Evolutionary conservation across 2,888 invertebrate species (phyloP), one percentile per base, ranked within the genome.

Genomic region (Scaptomyza cyrtandrae): DNA sequence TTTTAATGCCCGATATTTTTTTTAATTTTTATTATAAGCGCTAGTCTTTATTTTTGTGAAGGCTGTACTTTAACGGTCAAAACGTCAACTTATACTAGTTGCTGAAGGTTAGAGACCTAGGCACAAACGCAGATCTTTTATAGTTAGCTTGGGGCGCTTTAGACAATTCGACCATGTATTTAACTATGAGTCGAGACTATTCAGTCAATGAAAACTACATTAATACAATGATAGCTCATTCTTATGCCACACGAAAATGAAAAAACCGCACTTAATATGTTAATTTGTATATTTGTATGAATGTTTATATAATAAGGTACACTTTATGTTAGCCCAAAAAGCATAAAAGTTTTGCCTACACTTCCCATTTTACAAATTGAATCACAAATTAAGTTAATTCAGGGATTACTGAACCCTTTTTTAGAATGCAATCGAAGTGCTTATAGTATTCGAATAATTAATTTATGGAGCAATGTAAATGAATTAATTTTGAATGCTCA

Each of bases 41-140:
- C 35, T 55, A 41, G 49, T 56, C 44, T 66, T 56, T 16, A 60
- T 37, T 1, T 37, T 53, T 59, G n/a, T 45, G 73, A 79, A 79
- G 79, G 79, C 65, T 78, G 63, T 52, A 58, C 63, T 70, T 69
- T 62, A 83, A 70, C 83, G 69, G 69, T 64, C 80, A 64, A 65
- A 61, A 55, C 56, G 53, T 67, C 56, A 3, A 33, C 33, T 63
- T 10, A n/a, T 10, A 35, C 35, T 19, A 46, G 44, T 71, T 41
- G 55, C 41, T 45, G 77, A 76, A 76, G 76, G 76, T 59, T 61
- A 74, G 55, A 77, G 39, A 64, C 55, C 58, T 39, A 52, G 24
- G 10, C 44, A 44, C 37, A 46, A 35, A 37, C 27, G 45, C 27
- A 48, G 48, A 29, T 37, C 35, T 66, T 63, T 58, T 24, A 24